phyloP scores from a whole-genome alignment of 2,113 vertebrate genomes.

The Pseudorasbora parva region DNA sequence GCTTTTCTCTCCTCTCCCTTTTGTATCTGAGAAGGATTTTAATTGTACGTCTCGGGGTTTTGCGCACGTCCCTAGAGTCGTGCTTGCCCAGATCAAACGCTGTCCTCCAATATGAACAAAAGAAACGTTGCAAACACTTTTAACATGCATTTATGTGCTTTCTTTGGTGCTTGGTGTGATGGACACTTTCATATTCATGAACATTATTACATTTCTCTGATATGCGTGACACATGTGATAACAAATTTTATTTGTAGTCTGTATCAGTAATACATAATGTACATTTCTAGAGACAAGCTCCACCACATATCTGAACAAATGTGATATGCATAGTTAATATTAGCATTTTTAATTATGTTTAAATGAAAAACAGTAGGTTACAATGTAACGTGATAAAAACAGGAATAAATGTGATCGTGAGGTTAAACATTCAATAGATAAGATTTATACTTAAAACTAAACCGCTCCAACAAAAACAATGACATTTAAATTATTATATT shows the following conservation, averaged over 20 bases:
- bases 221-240: background rate
- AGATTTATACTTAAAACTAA: too few species aligned
- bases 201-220: background rate
- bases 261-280: background rate
- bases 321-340: background rate
- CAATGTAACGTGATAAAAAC: background rate
- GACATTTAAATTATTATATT: too few species aligned
- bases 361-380: background rate
- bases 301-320: background rate
- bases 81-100: conserved; percentile 40
- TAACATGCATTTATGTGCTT: background rate
- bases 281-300: background rate
- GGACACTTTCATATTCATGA: conserved; percentile 7
- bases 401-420: background rate
- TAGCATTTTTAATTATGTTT: background rate
- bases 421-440: background rate
- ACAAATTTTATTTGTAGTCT: background rate
- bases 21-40: conserved; percentile 53
- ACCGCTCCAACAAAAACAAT: too few species aligned
- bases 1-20: conserved; percentile 24
- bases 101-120: conserved; percentile 23
- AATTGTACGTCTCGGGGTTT: conserved; percentile 61
- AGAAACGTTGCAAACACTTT: conserved; percentile 1
- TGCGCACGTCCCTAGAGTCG: conserved; percentile 46
- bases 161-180: background rate